Percentiles rank a stretch among this genome's conserved stretches.
Conservation (phyloP, 2,797 vertebrate species). For the Forpus xanthops region DNA sequence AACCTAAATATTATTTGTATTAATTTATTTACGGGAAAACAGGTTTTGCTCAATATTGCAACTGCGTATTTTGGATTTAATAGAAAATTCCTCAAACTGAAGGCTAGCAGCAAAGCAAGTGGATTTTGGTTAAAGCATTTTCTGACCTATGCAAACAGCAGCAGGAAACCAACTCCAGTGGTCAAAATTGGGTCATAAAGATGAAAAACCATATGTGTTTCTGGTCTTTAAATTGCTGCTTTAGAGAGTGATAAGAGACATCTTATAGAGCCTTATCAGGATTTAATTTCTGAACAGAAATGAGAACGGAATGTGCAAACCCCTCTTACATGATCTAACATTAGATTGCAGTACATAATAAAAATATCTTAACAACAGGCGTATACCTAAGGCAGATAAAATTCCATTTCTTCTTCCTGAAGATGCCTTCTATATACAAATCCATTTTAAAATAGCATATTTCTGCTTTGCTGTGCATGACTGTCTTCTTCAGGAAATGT, state of each 20-base stretch:
- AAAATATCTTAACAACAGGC: neutral
- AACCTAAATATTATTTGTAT: conserved; percentile 11
- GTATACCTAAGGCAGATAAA: neutral
- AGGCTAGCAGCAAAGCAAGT: neutral
- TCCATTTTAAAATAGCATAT: neutral
- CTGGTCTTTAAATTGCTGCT: conserved; percentile 7
- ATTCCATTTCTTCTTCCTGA: conserved; percentile 3
- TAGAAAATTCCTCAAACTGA: neutral
- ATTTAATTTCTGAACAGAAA: conserved; percentile 49
- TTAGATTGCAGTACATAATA: neutral
- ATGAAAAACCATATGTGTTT: neutral
- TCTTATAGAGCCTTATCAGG: conserved; percentile 14
- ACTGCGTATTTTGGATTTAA: neutral
- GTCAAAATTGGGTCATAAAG: conserved; percentile 32
- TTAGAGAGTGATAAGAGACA: neutral
- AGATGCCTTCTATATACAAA: conserved; percentile 30
- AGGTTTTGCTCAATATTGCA: neutral
- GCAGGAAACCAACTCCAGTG: conserved; percentile 13
- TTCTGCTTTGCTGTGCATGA: neutral
- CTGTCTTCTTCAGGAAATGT: neutral
- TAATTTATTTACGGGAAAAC: neutral
- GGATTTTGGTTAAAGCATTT: neutral
- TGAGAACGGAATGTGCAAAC: conserved; percentile 17
- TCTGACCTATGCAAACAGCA: neutral
- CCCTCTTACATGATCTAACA: neutral